Percentiles rank a stretch among this genome's conserved stretches.
Evolutionary conservation across 2,113 vertebrate species (phyloP).

Genomic region (Noctilio leporinus): DNA sequence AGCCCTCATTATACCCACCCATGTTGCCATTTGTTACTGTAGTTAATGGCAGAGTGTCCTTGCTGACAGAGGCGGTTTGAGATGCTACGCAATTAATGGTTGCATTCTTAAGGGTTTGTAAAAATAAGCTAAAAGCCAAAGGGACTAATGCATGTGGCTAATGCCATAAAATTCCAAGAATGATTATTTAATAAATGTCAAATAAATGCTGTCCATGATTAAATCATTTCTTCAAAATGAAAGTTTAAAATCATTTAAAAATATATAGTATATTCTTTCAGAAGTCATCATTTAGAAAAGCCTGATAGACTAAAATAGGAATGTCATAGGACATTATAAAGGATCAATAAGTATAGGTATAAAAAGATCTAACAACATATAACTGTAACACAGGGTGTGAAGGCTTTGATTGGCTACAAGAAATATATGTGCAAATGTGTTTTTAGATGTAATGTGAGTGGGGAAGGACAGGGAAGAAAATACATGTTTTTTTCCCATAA

Average conservation of each 20-base stretch:
- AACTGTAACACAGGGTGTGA: background rate
- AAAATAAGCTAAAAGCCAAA: background rate
- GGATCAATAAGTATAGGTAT: background rate
- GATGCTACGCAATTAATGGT: background rate
- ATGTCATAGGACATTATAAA: background rate
- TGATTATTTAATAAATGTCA: background rate
- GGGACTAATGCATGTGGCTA: background rate
- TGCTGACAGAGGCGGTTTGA: background rate
- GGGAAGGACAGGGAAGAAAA: background rate
- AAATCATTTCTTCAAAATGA: background rate
- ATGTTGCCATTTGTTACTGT: background rate
- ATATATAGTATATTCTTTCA: background rate
- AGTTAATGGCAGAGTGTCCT: background rate
- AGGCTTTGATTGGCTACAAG: background rate
- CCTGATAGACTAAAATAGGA: background rate
- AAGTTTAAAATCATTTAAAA: background rate
- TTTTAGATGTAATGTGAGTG: background rate
- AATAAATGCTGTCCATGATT: background rate
- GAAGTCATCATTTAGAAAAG: background rate
- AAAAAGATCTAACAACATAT: background rate
- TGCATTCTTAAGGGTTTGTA: background rate
- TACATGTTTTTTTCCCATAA: background rate
- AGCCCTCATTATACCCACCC: too few species aligned
- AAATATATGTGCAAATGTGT: background rate
- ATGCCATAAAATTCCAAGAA: background rate